These are phyloP conservation scores for Rhopalosiphum nymphaeae DNA, from an alignment of 2,888 invertebrate genomes.

Conservation along the genomic window DNA sequence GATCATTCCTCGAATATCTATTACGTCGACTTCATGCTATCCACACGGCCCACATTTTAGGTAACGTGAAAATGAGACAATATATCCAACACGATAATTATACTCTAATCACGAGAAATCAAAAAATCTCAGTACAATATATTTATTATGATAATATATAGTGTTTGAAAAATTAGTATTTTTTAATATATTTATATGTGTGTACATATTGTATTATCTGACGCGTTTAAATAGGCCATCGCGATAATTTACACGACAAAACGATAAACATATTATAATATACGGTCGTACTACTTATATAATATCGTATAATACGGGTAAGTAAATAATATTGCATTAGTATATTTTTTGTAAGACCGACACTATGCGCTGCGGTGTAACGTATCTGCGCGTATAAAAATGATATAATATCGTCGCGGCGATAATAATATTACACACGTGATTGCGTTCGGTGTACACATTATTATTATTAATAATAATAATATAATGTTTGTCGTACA, in stretches of 20 bases:
- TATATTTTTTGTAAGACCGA: background rate
- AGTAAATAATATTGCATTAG: background rate
- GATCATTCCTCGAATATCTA: background rate
- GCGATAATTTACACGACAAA: background rate
- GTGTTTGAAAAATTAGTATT: background rate
- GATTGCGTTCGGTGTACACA: background rate
- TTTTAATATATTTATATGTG: background rate
- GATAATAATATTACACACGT: background rate
- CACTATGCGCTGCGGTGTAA: background rate
- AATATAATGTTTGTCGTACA: background rate
- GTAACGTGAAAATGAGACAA: background rate
- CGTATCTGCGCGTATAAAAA: background rate
- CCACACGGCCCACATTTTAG: background rate
- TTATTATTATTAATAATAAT: background rate
- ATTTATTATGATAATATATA: background rate
- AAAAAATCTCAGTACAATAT: background rate
- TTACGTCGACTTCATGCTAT: background rate
- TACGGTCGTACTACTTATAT: background rate
- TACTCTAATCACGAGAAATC: background rate
- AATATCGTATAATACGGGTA: background rate
- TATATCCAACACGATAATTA: background rate
- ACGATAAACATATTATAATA: background rate
- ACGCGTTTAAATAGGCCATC: background rate
- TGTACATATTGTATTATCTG: background rate
- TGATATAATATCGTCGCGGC: conserved; percentile 22